phyloP scores from a whole-genome alignment of 1,140 invertebrate species.

The Musca vetustissima region DNA sequence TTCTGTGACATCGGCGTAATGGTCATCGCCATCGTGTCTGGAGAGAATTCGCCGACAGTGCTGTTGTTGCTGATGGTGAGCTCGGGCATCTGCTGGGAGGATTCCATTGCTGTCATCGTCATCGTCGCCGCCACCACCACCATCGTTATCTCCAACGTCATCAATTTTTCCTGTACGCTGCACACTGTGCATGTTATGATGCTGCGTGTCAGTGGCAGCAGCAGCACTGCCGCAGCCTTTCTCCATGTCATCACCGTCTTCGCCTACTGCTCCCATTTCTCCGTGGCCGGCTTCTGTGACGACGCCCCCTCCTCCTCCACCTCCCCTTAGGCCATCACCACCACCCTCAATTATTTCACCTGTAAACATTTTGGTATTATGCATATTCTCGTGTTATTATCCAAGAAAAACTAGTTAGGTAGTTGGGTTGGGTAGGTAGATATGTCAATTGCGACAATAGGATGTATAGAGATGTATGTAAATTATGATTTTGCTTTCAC shows the following conservation, averaged over 20 bases:
- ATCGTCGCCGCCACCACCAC: background rate
- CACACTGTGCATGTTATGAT: slow-evolving; percentile 16
- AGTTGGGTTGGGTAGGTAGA: background rate
- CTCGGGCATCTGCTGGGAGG: too few relatives aligned
- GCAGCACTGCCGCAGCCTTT: background rate
- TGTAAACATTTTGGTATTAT: slow-evolving; percentile 55
- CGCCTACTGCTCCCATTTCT: slow-evolving; percentile 6
- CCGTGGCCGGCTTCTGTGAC: too few relatives aligned
- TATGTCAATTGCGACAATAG: background rate
- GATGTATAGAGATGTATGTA: too few relatives aligned
- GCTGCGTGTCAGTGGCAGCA: background rate
- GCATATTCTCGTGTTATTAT: slow-evolving; percentile 39
- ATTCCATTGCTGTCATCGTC: slow-evolving; percentile 8
- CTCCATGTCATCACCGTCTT: slow-evolving; percentile 8
- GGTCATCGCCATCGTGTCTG: slow-evolving; percentile 6
- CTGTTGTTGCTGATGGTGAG: background rate
- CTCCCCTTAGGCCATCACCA: slow-evolving; percentile 10
- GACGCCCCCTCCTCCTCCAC: background rate
- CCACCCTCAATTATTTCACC: slow-evolving; percentile 31
- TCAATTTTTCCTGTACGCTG: background rate
- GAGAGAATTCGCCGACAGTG: background rate
- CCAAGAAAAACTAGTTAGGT: slow-evolving; percentile 14
- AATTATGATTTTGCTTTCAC: slow-evolving; percentile 3
- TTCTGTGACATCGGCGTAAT: slow-evolving; percentile 8
- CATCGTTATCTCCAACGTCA: background rate